Percentiles rank a stretch among this genome's conserved stretches.
These are phyloP conservation scores for Microcebus murinus DNA, from an alignment of 2,113 vertebrate genomes.

Conservation along the genomic window DNA sequence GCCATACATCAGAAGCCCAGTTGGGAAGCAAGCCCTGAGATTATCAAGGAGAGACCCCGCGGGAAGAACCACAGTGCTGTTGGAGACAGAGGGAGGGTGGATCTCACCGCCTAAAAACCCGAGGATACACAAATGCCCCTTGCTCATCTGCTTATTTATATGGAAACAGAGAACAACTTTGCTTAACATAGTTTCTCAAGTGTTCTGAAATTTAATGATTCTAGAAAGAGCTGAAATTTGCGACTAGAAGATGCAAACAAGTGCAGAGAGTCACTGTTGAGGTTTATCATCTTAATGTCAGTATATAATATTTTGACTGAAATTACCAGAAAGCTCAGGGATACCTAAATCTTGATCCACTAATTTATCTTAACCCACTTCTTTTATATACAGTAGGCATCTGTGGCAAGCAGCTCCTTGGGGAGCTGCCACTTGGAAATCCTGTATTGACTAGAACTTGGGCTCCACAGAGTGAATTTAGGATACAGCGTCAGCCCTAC, in stretches of 20 bases:
- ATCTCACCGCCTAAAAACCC: not conserved
- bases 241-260: not conserved
- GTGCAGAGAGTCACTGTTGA: not conserved
- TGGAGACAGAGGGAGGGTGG: not conserved
- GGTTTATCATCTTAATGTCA: constrained; percentile 55
- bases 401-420: constrained; percentile 48
- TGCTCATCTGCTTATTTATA: not conserved
- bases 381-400: constrained; percentile 41
- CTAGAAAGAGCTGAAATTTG: constrained; percentile 64
- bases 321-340: constrained; percentile 41
- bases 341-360: constrained; percentile 35
- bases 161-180: not conserved
- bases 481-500: not conserved
- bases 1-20: not conserved
- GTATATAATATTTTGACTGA: constrained; percentile 56
- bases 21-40: not conserved
- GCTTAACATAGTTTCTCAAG: not conserved
- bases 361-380: constrained; percentile 60
- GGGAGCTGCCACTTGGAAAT: constrained; percentile 53
- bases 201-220: constrained; percentile 32
- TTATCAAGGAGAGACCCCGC: not conserved
- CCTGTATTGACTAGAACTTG: constrained; percentile 49
- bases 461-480: constrained; percentile 48
- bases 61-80: not conserved
- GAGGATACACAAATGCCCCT: not conserved